Conservation (phyloP, 64 coral and sea anemone genomes). For the Pocillopora damicornis region DNA sequence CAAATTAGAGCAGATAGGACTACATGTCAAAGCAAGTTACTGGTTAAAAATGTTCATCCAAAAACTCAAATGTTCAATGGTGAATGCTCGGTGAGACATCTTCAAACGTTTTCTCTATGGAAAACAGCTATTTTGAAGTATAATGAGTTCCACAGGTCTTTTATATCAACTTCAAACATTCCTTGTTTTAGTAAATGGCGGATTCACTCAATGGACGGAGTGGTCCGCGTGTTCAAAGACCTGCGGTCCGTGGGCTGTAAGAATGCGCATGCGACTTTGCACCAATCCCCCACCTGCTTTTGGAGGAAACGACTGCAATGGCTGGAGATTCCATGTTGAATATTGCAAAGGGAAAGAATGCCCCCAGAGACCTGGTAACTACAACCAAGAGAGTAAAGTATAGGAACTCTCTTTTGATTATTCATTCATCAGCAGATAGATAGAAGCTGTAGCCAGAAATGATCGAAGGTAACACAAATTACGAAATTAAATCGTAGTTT, state of each 20-base stretch:
- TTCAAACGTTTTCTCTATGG: no score
- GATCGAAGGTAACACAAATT: no score
- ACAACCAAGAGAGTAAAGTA: background rate
- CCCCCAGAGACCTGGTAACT: slow-evolving; percentile 11
- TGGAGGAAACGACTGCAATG: slow-evolving; percentile 69
- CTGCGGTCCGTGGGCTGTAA: slow-evolving; percentile 53
- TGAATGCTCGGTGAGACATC: no score
- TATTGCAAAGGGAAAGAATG: slow-evolving; percentile 63
- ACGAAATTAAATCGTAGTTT: no score
- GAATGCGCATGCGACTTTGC: slow-evolving; percentile 85
- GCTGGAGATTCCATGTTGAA: slow-evolving; percentile 70
- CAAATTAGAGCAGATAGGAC: no score
- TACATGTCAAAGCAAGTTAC: no score
- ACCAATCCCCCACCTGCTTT: slow-evolving; percentile 65
- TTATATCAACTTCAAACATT: background rate
- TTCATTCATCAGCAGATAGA: no score
- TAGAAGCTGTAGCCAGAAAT: no score
- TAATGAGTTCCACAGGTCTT: no score
- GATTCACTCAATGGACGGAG: slow-evolving; percentile 72
- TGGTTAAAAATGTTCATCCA: no score
- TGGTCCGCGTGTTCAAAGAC: slow-evolving; percentile 80
- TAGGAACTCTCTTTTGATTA: background rate
- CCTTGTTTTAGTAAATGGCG: slow-evolving; percentile 66
- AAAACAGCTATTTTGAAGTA: no score
- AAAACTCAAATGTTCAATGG: no score